phyloP scores from a whole-genome alignment of 1,140 invertebrate genomes.

The Melitaea cinxia region DNA sequence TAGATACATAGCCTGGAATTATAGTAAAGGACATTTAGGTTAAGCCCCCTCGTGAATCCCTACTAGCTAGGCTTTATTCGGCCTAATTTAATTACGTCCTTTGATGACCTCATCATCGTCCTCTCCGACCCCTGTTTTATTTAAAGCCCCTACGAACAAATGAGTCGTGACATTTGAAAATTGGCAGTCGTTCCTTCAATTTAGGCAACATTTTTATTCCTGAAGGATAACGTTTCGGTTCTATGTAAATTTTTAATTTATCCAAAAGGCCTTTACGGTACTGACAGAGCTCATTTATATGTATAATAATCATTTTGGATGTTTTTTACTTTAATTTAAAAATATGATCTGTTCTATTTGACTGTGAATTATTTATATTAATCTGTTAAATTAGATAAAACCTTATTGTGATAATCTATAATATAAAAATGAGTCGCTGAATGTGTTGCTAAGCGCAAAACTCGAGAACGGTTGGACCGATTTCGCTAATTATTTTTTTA shows the following conservation, averaged over 20 bases:
- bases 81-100: constrained; percentile 60
- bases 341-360: no score
- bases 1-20: constrained; percentile 17
- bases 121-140: constrained; percentile 46
- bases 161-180: constrained; percentile 40
- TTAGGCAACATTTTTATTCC: constrained; percentile 20
- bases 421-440: no score
- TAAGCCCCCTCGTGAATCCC: constrained; percentile 39
- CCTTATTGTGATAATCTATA: no score
- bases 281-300: no score
- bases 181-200: constrained; percentile 31
- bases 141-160: constrained; percentile 40
- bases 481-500: no score
- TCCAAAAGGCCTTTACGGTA: background rate
- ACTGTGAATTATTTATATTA: no score
- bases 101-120: constrained; percentile 57
- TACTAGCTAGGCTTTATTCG: constrained; percentile 43
- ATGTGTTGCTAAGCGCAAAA: no score
- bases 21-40: constrained; percentile 29
- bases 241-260: constrained; percentile 9
- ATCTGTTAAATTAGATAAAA: no score
- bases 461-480: no score
- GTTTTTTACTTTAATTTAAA: no score
- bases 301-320: no score
- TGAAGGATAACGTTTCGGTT: background rate